Evolutionary conservation across 2,113 vertebrate species (phyloP).

Genomic region (Perca schrenkii): DNA sequence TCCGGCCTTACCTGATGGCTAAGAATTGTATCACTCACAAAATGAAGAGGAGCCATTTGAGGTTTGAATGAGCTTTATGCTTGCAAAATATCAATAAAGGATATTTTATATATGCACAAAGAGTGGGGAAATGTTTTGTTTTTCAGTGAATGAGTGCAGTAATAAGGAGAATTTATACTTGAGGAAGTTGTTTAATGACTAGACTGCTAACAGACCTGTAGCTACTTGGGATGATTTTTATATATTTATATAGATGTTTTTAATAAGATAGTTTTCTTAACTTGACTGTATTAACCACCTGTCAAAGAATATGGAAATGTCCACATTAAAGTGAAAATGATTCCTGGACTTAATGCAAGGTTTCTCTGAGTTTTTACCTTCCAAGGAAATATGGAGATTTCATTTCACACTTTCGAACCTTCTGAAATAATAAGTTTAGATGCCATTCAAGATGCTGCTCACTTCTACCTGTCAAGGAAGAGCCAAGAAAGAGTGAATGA

Average conservation of each 20-base stretch:
- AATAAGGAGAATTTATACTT: not conserved
- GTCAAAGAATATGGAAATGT: conserved; percentile 9
- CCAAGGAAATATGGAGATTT: conserved; percentile 21
- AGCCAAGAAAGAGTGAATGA: conserved; percentile 52
- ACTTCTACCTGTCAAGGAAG: conserved; percentile 65
- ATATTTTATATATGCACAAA: conserved; percentile 80
- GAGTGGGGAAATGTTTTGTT: conserved; percentile 20
- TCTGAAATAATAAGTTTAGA: conserved; percentile 60
- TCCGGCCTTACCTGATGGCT: conserved; percentile 41
- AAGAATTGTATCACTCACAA: conserved; percentile 32
- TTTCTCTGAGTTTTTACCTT: not conserved
- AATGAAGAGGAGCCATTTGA: conserved; percentile 31
- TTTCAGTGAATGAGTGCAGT: not conserved
- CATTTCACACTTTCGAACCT: conserved; percentile 33
- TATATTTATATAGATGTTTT: not conserved
- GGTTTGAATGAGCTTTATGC: conserved; percentile 64
- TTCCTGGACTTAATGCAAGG: conserved; percentile 25
- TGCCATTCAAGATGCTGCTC: conserved; percentile 64
- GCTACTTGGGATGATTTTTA: not conserved
- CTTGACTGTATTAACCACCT: not conserved
- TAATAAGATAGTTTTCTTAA: not conserved
- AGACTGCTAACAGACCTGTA: not conserved
- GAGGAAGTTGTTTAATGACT: conserved; percentile 1
- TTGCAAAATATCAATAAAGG: conserved; percentile 84
- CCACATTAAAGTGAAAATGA: conserved; percentile 1